Percentiles rank a stretch among this genome's conserved stretches.
Conservation (phyloP, 2,888 invertebrate species). For the Cosmia trapezina region DNA sequence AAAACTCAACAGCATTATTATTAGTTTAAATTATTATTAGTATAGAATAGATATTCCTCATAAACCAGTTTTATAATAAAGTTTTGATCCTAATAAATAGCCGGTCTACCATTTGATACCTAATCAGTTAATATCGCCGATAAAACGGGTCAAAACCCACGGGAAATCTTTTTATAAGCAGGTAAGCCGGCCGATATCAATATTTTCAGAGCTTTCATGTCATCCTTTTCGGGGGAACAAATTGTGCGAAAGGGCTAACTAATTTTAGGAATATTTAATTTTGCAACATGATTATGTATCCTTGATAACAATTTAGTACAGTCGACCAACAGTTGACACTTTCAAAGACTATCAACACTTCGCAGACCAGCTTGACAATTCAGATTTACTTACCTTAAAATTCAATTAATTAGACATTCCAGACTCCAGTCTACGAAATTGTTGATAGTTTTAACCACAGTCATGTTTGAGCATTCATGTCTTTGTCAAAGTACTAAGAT, state of each 20-base stretch:
- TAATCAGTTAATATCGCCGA: conserved; percentile 37
- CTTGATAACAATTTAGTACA: neutral
- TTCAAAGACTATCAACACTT: conserved; percentile 8
- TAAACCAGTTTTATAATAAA: conserved; percentile 15
- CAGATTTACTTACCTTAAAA: conserved; percentile 29
- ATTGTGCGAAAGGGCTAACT: conserved; percentile 27
- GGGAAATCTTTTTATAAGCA: conserved; percentile 44
- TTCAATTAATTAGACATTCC: conserved; percentile 39
- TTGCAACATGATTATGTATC: neutral
- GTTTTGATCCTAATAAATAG: conserved; percentile 2
- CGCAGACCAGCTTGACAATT: neutral
- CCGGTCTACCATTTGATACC: conserved; percentile 32
- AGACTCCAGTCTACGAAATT: conserved; percentile 31
- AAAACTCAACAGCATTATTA: neutral
- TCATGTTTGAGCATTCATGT: conserved; percentile 41
- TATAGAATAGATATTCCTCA: neutral
- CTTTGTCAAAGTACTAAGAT: conserved; percentile 38
- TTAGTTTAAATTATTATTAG: no score
- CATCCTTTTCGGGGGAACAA: conserved; percentile 23
- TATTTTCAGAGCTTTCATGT: conserved; percentile 37
- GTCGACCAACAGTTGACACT: conserved; percentile 14
- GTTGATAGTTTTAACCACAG: conserved; percentile 38
- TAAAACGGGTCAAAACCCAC: conserved; percentile 21
- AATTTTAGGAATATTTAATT: conserved; percentile 31
- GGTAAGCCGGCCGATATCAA: conserved; percentile 35